Conservation (phyloP, 1,140 invertebrate genomes). For the Pristionchus pacificus region DNA sequence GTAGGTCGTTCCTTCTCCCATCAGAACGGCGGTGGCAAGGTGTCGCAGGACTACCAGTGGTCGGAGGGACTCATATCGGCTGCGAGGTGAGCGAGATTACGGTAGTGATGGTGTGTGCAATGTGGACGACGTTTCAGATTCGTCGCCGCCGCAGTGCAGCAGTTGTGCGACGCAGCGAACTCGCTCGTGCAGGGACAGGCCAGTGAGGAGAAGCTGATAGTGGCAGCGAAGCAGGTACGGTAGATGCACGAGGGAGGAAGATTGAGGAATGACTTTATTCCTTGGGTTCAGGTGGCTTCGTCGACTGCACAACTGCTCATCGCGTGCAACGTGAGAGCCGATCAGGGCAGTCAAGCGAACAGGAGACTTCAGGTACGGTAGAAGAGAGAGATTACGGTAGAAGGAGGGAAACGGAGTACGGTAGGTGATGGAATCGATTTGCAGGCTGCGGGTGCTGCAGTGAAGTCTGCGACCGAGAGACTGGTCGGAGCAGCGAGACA, state of each 20-base stretch:
- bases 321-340: conserved; percentile 96
- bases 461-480: conserved; percentile 94
- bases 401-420: neutral
- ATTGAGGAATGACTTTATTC: neutral
- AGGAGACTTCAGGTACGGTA: conserved; percentile 71
- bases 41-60: conserved; percentile 93
- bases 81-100: conserved; percentile 59
- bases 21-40: neutral
- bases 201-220: conserved; percentile 90
- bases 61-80: conserved; percentile 94
- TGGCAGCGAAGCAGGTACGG: conserved; percentile 76
- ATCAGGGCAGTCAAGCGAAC: conserved; percentile 85
- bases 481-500: conserved; percentile 87
- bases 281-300: conserved; percentile 73
- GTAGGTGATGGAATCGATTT: neutral
- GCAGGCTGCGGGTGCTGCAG: conserved; percentile 83
- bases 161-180: conserved; percentile 92
- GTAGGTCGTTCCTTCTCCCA: neutral
- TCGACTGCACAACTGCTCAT: conserved; percentile 93
- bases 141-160: conserved; percentile 93
- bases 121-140: conserved; percentile 64
- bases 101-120: neutral
- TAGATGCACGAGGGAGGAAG: neutral
- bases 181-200: conserved; percentile 87
- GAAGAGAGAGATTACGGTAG: no score